These are phyloP conservation scores for Phylloscopus trochiloides DNA, from an alignment of 2,113 vertebrate genomes.

Conservation along the genomic window DNA sequence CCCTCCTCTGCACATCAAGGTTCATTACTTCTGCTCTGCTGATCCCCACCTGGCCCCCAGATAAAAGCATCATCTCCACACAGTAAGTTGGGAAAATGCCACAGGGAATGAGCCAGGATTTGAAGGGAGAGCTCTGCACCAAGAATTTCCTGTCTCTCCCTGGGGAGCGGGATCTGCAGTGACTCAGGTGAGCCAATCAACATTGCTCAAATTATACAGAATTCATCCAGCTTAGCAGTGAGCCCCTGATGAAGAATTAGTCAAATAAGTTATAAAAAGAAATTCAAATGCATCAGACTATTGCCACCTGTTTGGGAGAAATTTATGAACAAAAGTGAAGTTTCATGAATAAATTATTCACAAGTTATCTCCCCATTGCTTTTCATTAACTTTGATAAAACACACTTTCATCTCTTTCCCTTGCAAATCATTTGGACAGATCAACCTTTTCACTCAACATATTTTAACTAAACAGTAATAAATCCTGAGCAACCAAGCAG, in stretches of 20 bases:
- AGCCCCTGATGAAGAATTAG: neutral
- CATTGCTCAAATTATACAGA: neutral
- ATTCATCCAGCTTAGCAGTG: neutral
- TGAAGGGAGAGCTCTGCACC: neutral
- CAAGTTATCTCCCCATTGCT: neutral
- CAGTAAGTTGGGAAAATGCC: neutral
- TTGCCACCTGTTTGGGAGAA: neutral
- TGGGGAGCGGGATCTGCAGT: neutral
- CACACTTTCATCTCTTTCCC: neutral
- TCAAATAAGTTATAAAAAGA: neutral
- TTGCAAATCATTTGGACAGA: slow-evolving; percentile 12
- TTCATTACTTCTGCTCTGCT: neutral
- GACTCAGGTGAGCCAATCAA: neutral
- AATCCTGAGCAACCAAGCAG: neutral
- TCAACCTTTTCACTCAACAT: neutral
- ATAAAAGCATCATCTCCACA: neutral
- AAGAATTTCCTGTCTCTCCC: neutral
- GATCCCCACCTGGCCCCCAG: neutral
- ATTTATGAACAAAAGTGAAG: neutral
- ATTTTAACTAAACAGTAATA: neutral
- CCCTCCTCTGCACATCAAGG: neutral
- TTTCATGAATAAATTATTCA: slow-evolving; percentile 35
- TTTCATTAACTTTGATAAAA: neutral
- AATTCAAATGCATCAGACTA: neutral
- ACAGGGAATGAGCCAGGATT: neutral